phyloP scores from a whole-genome alignment of 2,888 invertebrate species.

The Subacronicta megacephala region DNA sequence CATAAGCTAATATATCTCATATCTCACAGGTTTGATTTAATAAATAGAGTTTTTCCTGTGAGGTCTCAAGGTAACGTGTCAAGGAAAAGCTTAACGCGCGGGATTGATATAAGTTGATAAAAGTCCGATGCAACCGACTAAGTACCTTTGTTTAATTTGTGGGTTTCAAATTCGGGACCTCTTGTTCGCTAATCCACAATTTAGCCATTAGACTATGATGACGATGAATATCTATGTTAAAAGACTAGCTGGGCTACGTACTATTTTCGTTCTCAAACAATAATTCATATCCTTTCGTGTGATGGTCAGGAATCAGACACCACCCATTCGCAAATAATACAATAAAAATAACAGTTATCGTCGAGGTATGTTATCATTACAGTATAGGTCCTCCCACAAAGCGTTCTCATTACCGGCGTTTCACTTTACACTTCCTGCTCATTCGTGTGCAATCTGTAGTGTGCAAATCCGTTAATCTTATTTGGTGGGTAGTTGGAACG shows the following conservation, averaged over 20 bases:
- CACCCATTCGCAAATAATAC: constrained; percentile 22
- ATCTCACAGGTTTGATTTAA: no score
- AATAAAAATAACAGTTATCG: constrained; percentile 47
- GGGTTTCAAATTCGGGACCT: no score
- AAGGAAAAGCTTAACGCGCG: no score
- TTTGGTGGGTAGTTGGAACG: constrained; percentile 81
- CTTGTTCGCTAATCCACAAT: no score
- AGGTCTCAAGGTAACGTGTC: no score
- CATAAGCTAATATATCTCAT: neutral
- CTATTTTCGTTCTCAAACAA: neutral
- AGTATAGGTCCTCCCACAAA: constrained; percentile 78
- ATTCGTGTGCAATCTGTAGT: constrained; percentile 90
- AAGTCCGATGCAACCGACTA: no score
- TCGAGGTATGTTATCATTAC: constrained; percentile 61
- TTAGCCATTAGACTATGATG: no score
- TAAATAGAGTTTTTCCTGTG: no score
- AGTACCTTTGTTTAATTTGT: no score
- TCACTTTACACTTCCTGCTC: constrained; percentile 89
- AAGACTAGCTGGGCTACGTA: no score
- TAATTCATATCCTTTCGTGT: neutral
- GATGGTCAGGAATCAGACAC: constrained; percentile 27
- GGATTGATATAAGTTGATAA: no score
- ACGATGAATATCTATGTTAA: no score
- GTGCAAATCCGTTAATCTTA: constrained; percentile 89
- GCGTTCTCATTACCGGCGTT: constrained; percentile 86